Evolutionary conservation across 1,140 invertebrate species (phyloP).

Genomic region (Mamestra configurata): DNA sequence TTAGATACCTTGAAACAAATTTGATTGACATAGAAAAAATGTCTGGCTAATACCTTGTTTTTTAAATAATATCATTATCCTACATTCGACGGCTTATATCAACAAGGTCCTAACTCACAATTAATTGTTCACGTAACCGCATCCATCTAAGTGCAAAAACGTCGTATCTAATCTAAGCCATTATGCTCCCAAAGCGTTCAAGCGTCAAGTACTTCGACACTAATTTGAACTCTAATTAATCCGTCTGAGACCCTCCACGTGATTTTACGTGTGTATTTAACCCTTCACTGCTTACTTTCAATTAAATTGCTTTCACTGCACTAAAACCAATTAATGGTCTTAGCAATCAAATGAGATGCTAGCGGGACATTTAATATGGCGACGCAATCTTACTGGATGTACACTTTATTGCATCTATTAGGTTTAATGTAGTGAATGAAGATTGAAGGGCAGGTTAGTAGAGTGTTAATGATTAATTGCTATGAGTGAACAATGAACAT

Average conservation of each 20-base stretch:
- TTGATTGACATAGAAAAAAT: too few relatives aligned
- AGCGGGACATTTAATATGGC: slow-evolving; percentile 6
- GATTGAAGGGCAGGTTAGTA: neutral
- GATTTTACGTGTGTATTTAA: slow-evolving; percentile 23
- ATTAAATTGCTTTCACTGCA: slow-evolving; percentile 31
- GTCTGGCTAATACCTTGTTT: too few relatives aligned
- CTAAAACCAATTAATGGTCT: slow-evolving; percentile 41
- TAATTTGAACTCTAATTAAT: slow-evolving; percentile 19
- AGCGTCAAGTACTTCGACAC: neutral
- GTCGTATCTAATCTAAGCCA: neutral
- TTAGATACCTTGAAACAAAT: too few relatives aligned
- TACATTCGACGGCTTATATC: neutral
- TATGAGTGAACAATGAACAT: neutral
- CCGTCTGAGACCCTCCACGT: neutral
- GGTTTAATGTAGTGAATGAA: neutral
- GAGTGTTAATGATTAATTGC: slow-evolving; percentile 6
- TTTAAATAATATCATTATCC: too few relatives aligned
- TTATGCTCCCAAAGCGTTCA: neutral
- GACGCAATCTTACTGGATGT: neutral
- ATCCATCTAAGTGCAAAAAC: neutral
- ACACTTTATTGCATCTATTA: slow-evolving; percentile 43
- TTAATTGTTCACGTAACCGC: neutral
- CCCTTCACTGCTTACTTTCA: slow-evolving; percentile 10
- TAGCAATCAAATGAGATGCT: slow-evolving; percentile 12
- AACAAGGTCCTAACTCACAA: neutral